Evolutionary conservation across 2,888 invertebrate species (phyloP).

Genomic region (Cistogaster globosa): DNA sequence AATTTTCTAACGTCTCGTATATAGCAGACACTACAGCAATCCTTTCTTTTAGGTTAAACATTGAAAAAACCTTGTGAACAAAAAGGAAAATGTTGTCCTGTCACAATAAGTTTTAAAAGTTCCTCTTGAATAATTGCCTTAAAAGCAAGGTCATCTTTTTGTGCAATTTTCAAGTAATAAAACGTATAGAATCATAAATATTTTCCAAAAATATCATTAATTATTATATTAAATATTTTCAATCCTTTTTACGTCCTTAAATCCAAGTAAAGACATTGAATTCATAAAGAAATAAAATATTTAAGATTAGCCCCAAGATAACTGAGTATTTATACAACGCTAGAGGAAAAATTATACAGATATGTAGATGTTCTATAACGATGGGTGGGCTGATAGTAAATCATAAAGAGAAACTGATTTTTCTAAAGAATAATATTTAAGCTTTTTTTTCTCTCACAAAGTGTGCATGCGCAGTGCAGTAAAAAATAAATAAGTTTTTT

Average conservation of each 20-base stretch:
- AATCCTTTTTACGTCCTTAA: neutral
- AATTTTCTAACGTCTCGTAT: no score
- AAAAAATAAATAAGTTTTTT: neutral
- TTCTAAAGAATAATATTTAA: neutral
- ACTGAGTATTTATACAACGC: conserved; percentile 25
- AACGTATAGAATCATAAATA: no score
- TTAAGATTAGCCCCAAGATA: conserved; percentile 40
- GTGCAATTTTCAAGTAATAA: no score
- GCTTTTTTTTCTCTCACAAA: neutral
- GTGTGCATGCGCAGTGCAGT: conserved; percentile 31
- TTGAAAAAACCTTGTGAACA: neutral
- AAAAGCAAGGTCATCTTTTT: no score
- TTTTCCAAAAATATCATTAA: no score
- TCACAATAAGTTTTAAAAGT: neutral
- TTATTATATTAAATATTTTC: no score
- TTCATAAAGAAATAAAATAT: neutral
- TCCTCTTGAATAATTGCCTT: neutral
- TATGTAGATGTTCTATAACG: neutral
- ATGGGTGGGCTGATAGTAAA: conserved; percentile 36
- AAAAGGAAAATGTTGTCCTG: neutral
- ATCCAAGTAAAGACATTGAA: neutral
- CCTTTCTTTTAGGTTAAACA: neutral
- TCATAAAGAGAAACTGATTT: conserved; percentile 30
- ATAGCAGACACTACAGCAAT: no score
- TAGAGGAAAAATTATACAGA: conserved; percentile 31